These are phyloP conservation scores for Tyto alba DNA, from an alignment of 2,113 vertebrate genomes.

Conservation along the genomic window DNA sequence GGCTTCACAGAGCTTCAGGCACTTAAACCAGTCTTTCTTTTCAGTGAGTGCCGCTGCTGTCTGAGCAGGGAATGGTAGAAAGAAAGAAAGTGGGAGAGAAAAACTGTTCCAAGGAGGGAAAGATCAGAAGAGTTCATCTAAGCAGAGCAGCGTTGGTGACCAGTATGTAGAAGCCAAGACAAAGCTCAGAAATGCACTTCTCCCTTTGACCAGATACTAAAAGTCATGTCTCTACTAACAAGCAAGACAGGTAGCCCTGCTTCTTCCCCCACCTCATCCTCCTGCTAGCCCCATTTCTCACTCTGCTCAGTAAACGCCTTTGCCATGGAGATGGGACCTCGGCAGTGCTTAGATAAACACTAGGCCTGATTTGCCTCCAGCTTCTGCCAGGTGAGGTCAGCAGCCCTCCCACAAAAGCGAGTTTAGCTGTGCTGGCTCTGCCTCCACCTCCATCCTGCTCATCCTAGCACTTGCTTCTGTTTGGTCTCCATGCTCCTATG, in stretches of 20 bases:
- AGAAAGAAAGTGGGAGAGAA: background rate
- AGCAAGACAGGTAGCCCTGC: background rate
- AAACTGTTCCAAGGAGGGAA: background rate
- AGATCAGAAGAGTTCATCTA: background rate
- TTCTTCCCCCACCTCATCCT: background rate
- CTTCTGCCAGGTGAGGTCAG: background rate
- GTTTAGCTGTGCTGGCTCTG: background rate
- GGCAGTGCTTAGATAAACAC: background rate
- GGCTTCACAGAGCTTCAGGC: background rate
- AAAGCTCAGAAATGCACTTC: background rate
- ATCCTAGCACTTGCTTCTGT: background rate
- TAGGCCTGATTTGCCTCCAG: background rate
- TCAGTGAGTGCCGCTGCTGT: background rate
- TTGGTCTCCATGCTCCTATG: background rate
- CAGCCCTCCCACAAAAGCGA: background rate
- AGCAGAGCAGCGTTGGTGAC: background rate
- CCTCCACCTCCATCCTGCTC: background rate
- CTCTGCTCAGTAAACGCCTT: background rate
- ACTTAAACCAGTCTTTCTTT: background rate
- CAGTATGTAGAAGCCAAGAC: background rate
- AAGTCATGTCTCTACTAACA: background rate
- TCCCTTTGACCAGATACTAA: background rate
- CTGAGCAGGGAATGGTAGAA: background rate
- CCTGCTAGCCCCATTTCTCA: background rate
- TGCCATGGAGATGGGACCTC: background rate